Conservation (phyloP, 2,888 invertebrate species). For the Ligdia adustata region DNA sequence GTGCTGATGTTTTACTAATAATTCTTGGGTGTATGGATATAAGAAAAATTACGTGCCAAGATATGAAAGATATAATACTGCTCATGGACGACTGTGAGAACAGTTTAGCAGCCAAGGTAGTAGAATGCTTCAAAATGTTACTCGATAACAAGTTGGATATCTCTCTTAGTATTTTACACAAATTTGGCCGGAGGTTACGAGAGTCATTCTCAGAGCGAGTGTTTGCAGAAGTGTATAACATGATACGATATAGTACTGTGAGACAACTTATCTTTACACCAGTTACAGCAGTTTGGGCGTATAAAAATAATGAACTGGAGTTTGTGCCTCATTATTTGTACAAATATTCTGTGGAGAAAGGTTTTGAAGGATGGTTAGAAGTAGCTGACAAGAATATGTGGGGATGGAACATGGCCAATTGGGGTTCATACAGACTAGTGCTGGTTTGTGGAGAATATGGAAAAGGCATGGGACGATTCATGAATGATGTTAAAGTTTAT, state of each 20-base stretch:
- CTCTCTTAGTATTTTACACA: slow-evolving; percentile 35
- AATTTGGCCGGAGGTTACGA: slow-evolving; percentile 44
- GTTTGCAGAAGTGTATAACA: slow-evolving; percentile 55
- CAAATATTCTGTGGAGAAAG: slow-evolving; percentile 49
- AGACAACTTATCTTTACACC: slow-evolving; percentile 52
- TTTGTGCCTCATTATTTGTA: slow-evolving; percentile 55
- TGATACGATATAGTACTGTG: slow-evolving; percentile 51
- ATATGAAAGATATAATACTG: slow-evolving; percentile 52
- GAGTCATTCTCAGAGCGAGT: slow-evolving; percentile 60
- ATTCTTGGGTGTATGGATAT: slow-evolving; percentile 67
- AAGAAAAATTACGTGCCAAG: slow-evolving; percentile 45
- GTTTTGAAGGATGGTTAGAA: slow-evolving; percentile 64
- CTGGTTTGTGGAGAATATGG: slow-evolving; percentile 70
- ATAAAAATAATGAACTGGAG: slow-evolving; percentile 48
- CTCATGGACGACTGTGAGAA: slow-evolving; percentile 48
- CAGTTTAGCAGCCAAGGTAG: slow-evolving; percentile 58
- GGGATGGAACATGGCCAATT: slow-evolving; percentile 71
- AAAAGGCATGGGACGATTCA: slow-evolving; percentile 64
- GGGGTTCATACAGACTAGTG: slow-evolving; percentile 64
- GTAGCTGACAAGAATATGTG: slow-evolving; percentile 66
- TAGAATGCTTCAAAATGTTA: slow-evolving; percentile 55
- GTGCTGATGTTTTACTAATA: slow-evolving; percentile 54
- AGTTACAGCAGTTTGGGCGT: slow-evolving; percentile 56
- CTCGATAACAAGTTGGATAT: slow-evolving; percentile 38
- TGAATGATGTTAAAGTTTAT: slow-evolving; percentile 67